phyloP scores from a whole-genome alignment of 2,888 invertebrate genomes.

The Busseola fusca region DNA sequence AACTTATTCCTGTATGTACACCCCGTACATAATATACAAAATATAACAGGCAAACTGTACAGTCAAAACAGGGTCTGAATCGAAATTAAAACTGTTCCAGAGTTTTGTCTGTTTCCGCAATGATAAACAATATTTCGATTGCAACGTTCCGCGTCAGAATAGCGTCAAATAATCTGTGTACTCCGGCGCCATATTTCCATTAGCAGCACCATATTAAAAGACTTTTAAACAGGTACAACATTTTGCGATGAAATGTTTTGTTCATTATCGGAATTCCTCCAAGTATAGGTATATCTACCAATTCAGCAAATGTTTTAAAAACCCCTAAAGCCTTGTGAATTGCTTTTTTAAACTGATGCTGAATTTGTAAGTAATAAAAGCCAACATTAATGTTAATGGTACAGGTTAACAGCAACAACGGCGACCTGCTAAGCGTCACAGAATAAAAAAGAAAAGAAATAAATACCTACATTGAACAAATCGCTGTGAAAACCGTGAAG shows the following conservation, averaged over 20 bases:
- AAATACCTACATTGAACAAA: slow-evolving; percentile 68
- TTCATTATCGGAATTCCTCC: slow-evolving; percentile 36
- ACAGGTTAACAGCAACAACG: slow-evolving; percentile 38
- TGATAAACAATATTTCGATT: slow-evolving; percentile 68
- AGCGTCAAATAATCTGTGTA: slow-evolving; percentile 59
- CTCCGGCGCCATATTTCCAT: slow-evolving; percentile 53
- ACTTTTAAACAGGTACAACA: slow-evolving; percentile 40
- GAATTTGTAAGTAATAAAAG: slow-evolving; percentile 51
- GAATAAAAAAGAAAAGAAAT: slow-evolving; percentile 60
- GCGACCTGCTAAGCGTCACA: slow-evolving; percentile 44
- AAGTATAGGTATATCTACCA: slow-evolving; percentile 15
- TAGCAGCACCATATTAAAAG: slow-evolving; percentile 47
- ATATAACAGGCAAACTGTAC: slow-evolving; percentile 33
- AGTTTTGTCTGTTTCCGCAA: slow-evolving; percentile 64
- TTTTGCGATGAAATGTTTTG: slow-evolving; percentile 39
- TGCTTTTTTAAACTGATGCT: slow-evolving; percentile 49
- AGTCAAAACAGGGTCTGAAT: slow-evolving; percentile 64
- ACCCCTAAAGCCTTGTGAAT: slow-evolving; percentile 39
- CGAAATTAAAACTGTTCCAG: slow-evolving; percentile 68
- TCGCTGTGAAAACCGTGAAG: slow-evolving; percentile 70
- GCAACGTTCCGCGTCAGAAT: slow-evolving; percentile 54
- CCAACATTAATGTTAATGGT: slow-evolving; percentile 44
- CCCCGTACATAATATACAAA: slow-evolving; percentile 8
- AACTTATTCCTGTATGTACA: slow-evolving; percentile 10
- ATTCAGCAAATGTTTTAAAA: slow-evolving; percentile 37